Percentiles rank a stretch among this genome's conserved stretches.
Evolutionary conservation across 2,113 vertebrate species (phyloP).

Genomic region (Spermophilus dauricus): DNA sequence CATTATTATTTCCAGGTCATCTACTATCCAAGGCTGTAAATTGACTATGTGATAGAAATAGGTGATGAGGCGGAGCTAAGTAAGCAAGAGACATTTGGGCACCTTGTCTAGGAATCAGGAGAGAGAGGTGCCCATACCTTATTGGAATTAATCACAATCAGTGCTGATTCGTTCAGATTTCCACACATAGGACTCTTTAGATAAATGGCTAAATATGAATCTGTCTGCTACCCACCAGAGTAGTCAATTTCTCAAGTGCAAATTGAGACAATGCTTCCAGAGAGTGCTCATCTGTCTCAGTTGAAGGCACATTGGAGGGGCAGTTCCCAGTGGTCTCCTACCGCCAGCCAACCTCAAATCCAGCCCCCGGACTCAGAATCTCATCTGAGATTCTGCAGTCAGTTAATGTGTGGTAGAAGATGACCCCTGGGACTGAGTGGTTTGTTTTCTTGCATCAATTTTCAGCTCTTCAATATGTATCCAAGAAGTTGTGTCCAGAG

Average conservation of each 20-base stretch:
- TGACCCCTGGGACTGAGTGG: background rate
- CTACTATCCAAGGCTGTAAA: background rate
- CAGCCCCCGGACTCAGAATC: too few species aligned
- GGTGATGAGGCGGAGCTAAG: background rate
- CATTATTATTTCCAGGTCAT: background rate
- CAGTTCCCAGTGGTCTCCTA: too few species aligned
- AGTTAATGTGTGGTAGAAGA: rapidly evolving
- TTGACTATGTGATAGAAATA: background rate
- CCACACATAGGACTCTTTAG: background rate
- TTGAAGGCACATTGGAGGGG: rapidly evolving
- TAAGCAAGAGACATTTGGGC: background rate
- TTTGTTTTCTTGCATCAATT: background rate
- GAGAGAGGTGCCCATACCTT: background rate
- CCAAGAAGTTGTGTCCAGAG: constrained; percentile 6
- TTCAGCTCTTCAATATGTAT: background rate
- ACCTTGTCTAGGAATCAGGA: background rate
- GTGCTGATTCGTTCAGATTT: background rate
- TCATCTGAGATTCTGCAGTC: background rate
- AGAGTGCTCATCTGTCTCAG: background rate
- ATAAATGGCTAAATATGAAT: background rate
- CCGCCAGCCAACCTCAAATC: background rate
- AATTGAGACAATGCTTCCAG: too few species aligned
- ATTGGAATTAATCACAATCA: background rate
- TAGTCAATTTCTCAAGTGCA: background rate
- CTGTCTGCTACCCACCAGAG: too few species aligned